A percentile compares a stretch with the other conserved stretches of the same genome.
phyloP scores from a whole-genome alignment of 2,797 vertebrate species.

The Ciconia nigra region DNA sequence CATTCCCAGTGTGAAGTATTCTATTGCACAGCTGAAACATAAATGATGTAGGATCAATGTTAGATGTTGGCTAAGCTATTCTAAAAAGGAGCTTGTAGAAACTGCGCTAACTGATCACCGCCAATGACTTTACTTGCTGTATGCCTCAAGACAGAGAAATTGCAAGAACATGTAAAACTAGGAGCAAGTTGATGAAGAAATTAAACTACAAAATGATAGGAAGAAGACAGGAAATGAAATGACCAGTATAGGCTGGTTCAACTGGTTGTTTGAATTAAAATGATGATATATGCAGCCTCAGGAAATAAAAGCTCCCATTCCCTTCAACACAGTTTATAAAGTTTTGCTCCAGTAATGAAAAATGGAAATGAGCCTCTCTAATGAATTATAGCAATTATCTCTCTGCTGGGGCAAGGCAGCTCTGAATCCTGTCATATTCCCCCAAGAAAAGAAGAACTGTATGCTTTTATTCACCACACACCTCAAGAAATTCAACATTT shows the following conservation, averaged over 20 bases:
- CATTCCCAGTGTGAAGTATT: background rate
- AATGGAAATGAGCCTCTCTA: conserved; percentile 42
- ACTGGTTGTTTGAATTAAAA: conserved; percentile 6
- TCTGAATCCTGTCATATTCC: background rate
- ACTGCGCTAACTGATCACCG: background rate
- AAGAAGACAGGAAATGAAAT: background rate
- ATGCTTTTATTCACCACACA: background rate
- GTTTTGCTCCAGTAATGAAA: conserved; percentile 46
- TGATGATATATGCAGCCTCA: background rate
- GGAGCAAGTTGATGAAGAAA: background rate
- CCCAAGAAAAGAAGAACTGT: background rate
- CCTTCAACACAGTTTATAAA: conserved; percentile 28
- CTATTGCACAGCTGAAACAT: background rate
- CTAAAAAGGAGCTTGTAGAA: background rate
- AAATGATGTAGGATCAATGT: background rate
- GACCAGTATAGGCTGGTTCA: background rate
- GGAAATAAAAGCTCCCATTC: conserved; percentile 33
- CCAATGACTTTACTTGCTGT: background rate
- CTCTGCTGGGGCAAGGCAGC: conserved; percentile 28
- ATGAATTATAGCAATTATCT: conserved; percentile 52
- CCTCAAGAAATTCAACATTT: background rate
- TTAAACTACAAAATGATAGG: background rate
- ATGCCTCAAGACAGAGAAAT: background rate
- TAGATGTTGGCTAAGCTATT: background rate
- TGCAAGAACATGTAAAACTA: background rate